These are phyloP conservation scores for Smutsia temminckii DNA, from an alignment of 2,797 vertebrate genomes.

Conservation along the genomic window DNA sequence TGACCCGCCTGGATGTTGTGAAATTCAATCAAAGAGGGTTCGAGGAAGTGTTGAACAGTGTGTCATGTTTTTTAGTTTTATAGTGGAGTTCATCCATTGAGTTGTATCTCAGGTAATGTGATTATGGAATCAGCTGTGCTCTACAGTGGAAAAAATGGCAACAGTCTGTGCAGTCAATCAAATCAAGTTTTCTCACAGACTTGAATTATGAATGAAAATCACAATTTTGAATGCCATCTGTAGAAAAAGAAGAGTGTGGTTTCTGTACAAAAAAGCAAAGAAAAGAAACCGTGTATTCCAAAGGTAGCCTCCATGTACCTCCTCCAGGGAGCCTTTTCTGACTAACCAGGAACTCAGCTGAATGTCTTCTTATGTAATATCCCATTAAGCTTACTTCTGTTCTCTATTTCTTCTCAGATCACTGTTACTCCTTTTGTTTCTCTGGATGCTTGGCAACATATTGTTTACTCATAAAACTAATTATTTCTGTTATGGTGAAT, in stretches of 20 bases:
- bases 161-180: background rate
- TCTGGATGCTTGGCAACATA: constrained; percentile 42
- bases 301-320: background rate
- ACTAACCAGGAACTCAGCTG: background rate
- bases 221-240: background rate
- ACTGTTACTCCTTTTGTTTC: constrained; percentile 25
- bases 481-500: constrained; percentile 50
- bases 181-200: background rate
- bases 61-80: constrained; percentile 4
- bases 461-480: constrained; percentile 17
- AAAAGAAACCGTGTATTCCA: background rate
- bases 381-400: background rate
- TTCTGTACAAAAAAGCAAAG: background rate
- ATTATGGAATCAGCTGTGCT: background rate
- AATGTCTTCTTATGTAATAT: background rate
- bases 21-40: background rate
- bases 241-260: background rate
- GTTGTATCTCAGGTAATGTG: background rate
- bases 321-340: background rate
- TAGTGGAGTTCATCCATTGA: background rate
- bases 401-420: background rate
- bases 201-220: constrained; percentile 30
- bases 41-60: background rate
- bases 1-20: background rate
- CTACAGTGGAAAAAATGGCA: background rate